Evolutionary conservation across 2,888 invertebrate species (phyloP).

Genomic region (Callimorpha dominula): DNA sequence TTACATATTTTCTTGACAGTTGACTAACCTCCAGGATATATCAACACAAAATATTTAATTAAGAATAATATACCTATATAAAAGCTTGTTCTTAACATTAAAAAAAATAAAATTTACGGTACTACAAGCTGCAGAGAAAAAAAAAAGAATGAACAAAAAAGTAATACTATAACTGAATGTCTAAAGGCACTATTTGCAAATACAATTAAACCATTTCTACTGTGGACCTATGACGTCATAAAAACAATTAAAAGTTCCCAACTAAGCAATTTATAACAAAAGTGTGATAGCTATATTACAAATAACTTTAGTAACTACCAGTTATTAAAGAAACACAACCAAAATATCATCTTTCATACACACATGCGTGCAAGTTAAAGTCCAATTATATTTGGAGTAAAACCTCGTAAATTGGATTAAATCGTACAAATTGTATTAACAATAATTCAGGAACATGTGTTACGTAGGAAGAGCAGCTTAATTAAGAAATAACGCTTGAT

Average conservation of each 20-base stretch:
- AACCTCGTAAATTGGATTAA: constrained; percentile 51
- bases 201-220: neutral
- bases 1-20: too few relatives aligned
- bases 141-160: too few relatives aligned
- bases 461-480: constrained; percentile 61
- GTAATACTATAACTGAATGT: too few relatives aligned
- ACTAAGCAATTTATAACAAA: neutral
- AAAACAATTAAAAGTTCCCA: neutral
- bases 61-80: too few relatives aligned
- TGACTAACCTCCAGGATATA: too few relatives aligned
- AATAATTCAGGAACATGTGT: constrained; percentile 54
- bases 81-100: too few relatives aligned
- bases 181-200: too few relatives aligned
- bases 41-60: too few relatives aligned
- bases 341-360: constrained; percentile 39
- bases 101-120: too few relatives aligned
- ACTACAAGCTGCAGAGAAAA: too few relatives aligned
- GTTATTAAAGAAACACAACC: constrained; percentile 2
- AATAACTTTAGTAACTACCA: neutral
- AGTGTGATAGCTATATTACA: neutral
- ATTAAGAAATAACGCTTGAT: constrained; percentile 75
- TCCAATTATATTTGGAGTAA: constrained; percentile 53
- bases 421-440: constrained; percentile 54
- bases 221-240: neutral
- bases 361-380: constrained; percentile 48